A percentile compares a stretch with the other conserved stretches of the same genome.
Evolutionary conservation across 2,113 vertebrate genomes (phyloP).

Genomic region (Tychaedon coryphoeus): DNA sequence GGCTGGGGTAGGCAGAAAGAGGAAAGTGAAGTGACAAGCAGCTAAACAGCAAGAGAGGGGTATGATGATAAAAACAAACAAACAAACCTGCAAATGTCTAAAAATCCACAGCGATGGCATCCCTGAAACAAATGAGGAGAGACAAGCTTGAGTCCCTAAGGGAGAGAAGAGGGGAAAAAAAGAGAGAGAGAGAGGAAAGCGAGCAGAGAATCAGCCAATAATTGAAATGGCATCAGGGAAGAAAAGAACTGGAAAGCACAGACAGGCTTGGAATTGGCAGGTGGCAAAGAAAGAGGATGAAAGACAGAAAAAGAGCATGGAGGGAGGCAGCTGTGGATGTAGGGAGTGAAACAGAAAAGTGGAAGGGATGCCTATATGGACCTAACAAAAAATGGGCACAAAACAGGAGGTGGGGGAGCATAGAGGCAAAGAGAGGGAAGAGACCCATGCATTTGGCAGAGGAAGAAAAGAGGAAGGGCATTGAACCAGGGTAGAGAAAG

Average conservation of each 20-base stretch:
- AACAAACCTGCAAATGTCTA: constrained; percentile 31
- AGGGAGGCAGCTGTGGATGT: neutral
- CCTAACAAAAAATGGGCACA: neutral
- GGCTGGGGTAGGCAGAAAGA: constrained; percentile 9
- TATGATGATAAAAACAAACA: constrained; percentile 60
- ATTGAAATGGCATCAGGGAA: constrained; percentile 42
- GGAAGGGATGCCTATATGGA: neutral
- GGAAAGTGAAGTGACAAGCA: constrained; percentile 47
- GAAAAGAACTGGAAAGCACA: neutral
- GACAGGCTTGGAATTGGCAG: neutral
- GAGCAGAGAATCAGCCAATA: constrained; percentile 29
- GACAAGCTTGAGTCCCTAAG: constrained; percentile 31
- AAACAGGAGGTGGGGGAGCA: neutral
- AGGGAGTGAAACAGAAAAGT: neutral
- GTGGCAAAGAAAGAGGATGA: neutral
- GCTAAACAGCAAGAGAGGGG: constrained; percentile 54
- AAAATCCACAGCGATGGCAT: neutral
- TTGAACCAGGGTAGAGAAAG: neutral
- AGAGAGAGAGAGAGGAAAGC: neutral
- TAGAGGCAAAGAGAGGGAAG: neutral
- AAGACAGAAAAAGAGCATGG: neutral
- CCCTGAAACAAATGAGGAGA: constrained; percentile 28
- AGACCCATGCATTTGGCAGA: neutral
- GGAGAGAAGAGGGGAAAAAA: neutral
- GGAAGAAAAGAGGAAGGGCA: neutral